phyloP scores from a whole-genome alignment of 1,140 invertebrate species.

The Drosophila kurseongensis region DNA sequence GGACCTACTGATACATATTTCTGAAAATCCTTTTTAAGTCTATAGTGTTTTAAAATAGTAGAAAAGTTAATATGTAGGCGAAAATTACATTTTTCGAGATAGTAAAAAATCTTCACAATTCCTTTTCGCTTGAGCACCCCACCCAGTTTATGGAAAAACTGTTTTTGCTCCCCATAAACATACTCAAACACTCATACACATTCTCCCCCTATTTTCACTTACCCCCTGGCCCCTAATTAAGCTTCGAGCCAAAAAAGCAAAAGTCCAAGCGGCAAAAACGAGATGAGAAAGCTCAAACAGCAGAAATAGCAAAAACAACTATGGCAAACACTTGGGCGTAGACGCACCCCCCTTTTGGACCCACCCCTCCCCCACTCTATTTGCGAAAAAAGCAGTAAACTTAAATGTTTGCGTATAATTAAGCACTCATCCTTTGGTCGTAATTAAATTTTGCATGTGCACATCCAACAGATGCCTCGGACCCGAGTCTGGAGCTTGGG shows the following conservation, averaged over 20 bases:
- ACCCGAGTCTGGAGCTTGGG: conserved; percentile 27
- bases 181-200: no score
- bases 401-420: conserved; percentile 85
- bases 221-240: conserved; percentile 41
- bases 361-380: conserved; percentile 3
- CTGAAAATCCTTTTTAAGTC: no score
- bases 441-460: conserved; percentile 85
- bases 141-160: neutral
- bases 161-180: neutral
- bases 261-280: conserved; percentile 49
- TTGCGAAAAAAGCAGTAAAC: conserved; percentile 78
- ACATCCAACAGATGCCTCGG: conserved; percentile 71
- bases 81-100: no score
- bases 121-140: neutral
- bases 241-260: conserved; percentile 51
- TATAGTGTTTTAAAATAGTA: no score
- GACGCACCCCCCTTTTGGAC: neutral
- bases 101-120: neutral
- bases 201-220: neutral
- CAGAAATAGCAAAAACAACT: conserved; percentile 5
- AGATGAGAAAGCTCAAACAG: conserved; percentile 53
- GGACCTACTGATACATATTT: no score
- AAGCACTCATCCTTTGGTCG: conserved; percentile 84
- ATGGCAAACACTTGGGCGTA: conserved; percentile 45
- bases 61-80: neutral